Evolutionary conservation across 2,113 vertebrate genomes (phyloP), one percentile per base, ranked within the genome.

Genomic region (Pelecanus crispus): DNA sequence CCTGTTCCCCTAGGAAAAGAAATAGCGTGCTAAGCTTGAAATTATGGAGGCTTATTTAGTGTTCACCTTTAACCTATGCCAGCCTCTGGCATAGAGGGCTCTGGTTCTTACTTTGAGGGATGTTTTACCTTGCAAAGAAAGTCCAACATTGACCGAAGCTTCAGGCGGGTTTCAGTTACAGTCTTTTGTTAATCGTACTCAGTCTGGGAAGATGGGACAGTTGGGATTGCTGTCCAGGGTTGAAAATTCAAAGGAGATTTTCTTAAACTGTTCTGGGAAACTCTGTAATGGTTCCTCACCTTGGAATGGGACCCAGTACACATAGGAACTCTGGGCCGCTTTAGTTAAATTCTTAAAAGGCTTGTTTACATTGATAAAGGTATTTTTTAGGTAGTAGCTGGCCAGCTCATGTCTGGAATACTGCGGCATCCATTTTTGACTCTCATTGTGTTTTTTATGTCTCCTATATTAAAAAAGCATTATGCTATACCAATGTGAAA

Each of bases 131-230:
- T 68, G 8, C 14, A 24, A 59, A 56, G 36, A 13, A 79, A 71
- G 18, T 20, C 34, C 19, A 44, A 24, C 20, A 47, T 44, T 47
- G 52, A 45, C 24, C 22, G 71, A 90, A 83, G 17, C 32, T 86
- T 84, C 20, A 44, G 21, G 28, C 31, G n/a, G 3, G 13, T 63
- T 87, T 89, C 29, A 71, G 3, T 74, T 56, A 21, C 10, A 47
- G 16, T 10, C 7, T 70, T 49, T 32, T 40, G 19, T 67, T 68
- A 21, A 31, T n/a, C 0, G 0, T 34, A 6, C 40, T 79, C 9
- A 6, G 10, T 24, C 9, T 77, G 49, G 38, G 80, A 77, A 32
- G 34, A 53, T 3, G 7, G 26, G 25, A 17, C 29, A 67, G 12
- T 6, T 77, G 40, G 21, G 14, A 34, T 68, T 91, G 36, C 31